Evolutionary conservation across 2,113 vertebrate species (phyloP).

Genomic region (Oreotrochilus melanogaster): DNA sequence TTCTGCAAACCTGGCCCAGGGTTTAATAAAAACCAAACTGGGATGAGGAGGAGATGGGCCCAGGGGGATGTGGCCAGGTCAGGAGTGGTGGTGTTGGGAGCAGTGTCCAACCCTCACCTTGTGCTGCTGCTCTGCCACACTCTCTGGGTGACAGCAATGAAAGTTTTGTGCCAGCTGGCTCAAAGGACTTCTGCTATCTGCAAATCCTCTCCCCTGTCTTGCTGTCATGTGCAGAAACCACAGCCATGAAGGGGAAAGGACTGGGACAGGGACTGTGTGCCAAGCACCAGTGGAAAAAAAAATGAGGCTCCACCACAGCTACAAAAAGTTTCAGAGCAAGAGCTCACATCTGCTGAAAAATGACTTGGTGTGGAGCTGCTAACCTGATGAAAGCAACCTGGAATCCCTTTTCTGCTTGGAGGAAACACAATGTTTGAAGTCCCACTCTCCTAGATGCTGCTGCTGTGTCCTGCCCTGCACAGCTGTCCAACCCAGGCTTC

Average conservation of each 20-base stretch:
- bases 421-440: not conserved
- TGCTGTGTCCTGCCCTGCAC: not conserved
- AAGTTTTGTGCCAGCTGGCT: not conserved
- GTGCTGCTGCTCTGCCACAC: not conserved
- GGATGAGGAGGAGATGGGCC: not conserved
- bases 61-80: not conserved
- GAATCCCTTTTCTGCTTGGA: not conserved
- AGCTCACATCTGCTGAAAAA: not conserved
- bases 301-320: not conserved
- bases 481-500: not conserved
- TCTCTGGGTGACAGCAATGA: not conserved
- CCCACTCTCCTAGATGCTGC: not conserved
- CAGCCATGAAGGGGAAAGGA: not conserved
- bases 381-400: not conserved
- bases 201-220: not conserved
- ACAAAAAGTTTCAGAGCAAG: not conserved
- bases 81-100: not conserved
- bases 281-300: not conserved
- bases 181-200: accelerated
- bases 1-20: not conserved
- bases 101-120: not conserved
- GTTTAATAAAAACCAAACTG: not conserved
- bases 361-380: not conserved
- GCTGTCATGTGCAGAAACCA: not conserved
- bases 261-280: not conserved